Percentiles rank a stretch among this genome's conserved stretches.
These are phyloP conservation scores for Barypeithes pellucidus DNA, from an alignment of 2,888 invertebrate genomes.

Conservation along the genomic window DNA sequence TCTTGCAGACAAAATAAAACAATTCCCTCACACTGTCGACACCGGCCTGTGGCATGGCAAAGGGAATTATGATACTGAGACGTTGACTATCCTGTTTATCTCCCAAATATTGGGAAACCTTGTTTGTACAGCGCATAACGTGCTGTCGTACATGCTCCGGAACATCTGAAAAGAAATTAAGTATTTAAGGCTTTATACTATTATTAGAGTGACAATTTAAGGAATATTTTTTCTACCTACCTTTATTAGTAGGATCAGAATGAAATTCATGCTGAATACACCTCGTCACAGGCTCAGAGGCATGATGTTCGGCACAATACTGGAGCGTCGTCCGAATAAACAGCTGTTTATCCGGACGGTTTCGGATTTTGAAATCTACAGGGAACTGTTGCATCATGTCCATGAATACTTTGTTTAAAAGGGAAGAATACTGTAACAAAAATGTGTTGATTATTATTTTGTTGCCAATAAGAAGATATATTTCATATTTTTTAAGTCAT, in stretches of 20 bases:
- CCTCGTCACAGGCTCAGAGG: slow-evolving; percentile 79
- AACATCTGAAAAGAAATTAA: slow-evolving; percentile 59
- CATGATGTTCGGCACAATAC: slow-evolving; percentile 77
- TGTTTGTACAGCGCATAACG: slow-evolving; percentile 75
- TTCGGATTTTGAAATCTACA: slow-evolving; percentile 78
- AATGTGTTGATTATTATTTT: neutral
- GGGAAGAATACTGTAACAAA: slow-evolving; percentile 77
- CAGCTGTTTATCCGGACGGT: slow-evolving; percentile 65
- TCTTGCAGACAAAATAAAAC: slow-evolving; percentile 84
- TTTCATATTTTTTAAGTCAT: no score
- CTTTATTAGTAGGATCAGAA: slow-evolving; percentile 63
- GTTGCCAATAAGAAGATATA: neutral
- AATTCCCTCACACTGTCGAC: slow-evolving; percentile 76
- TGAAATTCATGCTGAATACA: slow-evolving; percentile 79
- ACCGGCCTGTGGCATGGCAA: slow-evolving; percentile 75
- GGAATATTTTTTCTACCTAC: no score
- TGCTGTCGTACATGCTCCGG: slow-evolving; percentile 66
- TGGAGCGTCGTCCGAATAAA: slow-evolving; percentile 79
- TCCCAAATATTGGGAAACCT: slow-evolving; percentile 74
- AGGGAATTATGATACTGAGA: slow-evolving; percentile 77
- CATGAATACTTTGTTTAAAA: slow-evolving; percentile 78
- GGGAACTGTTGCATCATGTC: slow-evolving; percentile 79
- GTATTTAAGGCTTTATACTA: no score
- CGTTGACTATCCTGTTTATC: slow-evolving; percentile 68
- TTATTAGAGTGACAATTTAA: no score